Percentiles rank a stretch among this genome's conserved stretches.
Evolutionary conservation across 2,888 invertebrate genomes (phyloP).

Genomic region (Lysandra coridon): DNA sequence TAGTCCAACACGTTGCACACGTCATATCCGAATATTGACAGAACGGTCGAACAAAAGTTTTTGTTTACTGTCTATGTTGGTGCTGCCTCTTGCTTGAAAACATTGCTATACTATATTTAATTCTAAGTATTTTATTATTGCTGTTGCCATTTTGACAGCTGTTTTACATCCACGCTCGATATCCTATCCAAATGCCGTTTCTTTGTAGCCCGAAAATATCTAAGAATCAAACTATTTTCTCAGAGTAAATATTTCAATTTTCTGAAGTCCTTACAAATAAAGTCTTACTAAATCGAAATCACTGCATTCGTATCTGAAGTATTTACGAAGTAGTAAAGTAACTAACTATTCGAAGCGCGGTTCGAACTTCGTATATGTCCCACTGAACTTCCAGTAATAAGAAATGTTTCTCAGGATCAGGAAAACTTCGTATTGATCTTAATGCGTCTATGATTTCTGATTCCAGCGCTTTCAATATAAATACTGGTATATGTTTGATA

Average conservation of each 20-base stretch:
- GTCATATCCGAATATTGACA: no score
- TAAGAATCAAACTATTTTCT: not conserved
- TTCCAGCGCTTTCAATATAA: slow-evolving; percentile 35
- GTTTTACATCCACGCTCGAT: no score
- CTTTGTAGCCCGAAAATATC: no score
- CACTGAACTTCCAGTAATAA: slow-evolving; percentile 23
- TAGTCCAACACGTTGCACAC: no score
- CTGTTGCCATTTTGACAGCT: no score
- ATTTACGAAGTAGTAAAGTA: not conserved
- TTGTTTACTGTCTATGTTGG: no score
- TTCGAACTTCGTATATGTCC: slow-evolving; percentile 23
- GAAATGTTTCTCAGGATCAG: slow-evolving; percentile 22
- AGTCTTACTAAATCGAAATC: not conserved
- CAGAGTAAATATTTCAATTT: not conserved
- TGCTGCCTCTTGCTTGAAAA: no score
- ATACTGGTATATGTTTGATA: no score
- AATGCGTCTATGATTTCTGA: slow-evolving; percentile 2
- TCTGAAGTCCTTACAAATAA: not conserved
- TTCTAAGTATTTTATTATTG: no score
- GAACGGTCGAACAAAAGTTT: no score
- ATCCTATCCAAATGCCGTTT: no score
- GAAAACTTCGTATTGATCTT: slow-evolving; percentile 7
- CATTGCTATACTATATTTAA: no score
- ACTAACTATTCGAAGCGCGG: slow-evolving; percentile 5
- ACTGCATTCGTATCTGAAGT: not conserved